phyloP scores from a whole-genome alignment of 2,797 vertebrate genomes.

The Onychomys torridus region DNA sequence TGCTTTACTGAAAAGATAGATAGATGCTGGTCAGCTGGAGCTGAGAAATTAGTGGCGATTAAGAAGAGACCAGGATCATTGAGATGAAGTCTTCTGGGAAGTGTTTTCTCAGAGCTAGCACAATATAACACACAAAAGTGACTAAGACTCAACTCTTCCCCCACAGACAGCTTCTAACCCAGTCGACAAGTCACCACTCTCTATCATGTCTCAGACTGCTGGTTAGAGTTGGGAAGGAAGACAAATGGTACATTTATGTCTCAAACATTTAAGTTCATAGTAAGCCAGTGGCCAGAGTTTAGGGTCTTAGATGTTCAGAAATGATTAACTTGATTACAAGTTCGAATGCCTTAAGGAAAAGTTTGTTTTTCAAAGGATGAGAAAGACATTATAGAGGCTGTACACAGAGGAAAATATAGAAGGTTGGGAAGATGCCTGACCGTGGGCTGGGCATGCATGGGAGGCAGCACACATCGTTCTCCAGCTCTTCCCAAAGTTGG shows the following conservation, averaged over 20 bases:
- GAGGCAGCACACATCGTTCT: not conserved
- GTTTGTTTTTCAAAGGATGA: slow-evolving; percentile 62
- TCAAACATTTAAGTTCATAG: slow-evolving; percentile 11
- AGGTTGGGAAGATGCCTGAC: slow-evolving; percentile 55
- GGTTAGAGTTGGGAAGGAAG: slow-evolving; percentile 31
- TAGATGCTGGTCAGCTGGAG: not conserved
- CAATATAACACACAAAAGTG: not conserved
- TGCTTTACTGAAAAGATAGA: not conserved
- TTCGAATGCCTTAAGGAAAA: slow-evolving; percentile 29
- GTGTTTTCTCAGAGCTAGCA: not conserved
- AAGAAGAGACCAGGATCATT: not conserved
- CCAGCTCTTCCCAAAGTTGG: slow-evolving; percentile 28
- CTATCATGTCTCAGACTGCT: slow-evolving; percentile 4
- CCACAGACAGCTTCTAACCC: not conserved
- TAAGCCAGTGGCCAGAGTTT: not conserved
- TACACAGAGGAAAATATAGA: slow-evolving; percentile 58
- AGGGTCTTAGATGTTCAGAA: not conserved
- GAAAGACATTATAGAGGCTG: slow-evolving; percentile 49
- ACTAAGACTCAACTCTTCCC: not conserved
- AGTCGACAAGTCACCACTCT: not conserved
- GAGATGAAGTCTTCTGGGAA: not conserved
- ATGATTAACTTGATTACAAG: slow-evolving; percentile 52
- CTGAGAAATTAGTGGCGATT: not conserved
- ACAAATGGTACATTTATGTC: not conserved
- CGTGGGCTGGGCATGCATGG: not conserved